Conservation (phyloP, 2,888 invertebrate species). For the Sarcophaga subvicina region DNA sequence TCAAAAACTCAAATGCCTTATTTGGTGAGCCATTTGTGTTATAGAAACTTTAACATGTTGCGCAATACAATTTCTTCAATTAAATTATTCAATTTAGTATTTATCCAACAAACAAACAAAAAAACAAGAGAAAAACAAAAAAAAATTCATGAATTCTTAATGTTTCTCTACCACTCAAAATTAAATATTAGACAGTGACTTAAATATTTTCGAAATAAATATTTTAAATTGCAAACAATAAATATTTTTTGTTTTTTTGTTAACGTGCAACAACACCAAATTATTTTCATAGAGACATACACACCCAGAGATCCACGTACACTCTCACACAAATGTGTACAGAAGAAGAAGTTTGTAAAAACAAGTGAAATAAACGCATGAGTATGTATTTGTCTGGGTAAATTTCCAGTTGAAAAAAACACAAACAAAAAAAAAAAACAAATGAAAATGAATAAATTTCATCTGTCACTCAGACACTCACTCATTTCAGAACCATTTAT, state of each 20-base stretch:
- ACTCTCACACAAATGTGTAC: background rate
- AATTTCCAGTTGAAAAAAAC: slow-evolving; percentile 27
- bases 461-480: slow-evolving; percentile 74
- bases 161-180: background rate
- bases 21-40: no score
- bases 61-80: no score
- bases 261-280: no score
- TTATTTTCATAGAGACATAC: no score
- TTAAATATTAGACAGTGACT: slow-evolving; percentile 30
- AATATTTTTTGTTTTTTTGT: slow-evolving; percentile 11
- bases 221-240: slow-evolving; percentile 48
- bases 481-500: slow-evolving; percentile 77
- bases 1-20: no score
- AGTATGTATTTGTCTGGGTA: slow-evolving; percentile 23
- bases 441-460: slow-evolving; percentile 70
- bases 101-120: no score
- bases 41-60: no score
- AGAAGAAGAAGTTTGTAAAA: background rate
- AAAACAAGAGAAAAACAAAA: accelerated
- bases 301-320: no score
- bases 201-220: slow-evolving; percentile 41
- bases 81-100: no score
- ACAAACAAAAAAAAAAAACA: background rate
- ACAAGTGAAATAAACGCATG: background rate
- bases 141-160: no score